Base-by-base conservation (phyloP, 2,797 vertebrate species). In the Mallotus villosus region DNA sequence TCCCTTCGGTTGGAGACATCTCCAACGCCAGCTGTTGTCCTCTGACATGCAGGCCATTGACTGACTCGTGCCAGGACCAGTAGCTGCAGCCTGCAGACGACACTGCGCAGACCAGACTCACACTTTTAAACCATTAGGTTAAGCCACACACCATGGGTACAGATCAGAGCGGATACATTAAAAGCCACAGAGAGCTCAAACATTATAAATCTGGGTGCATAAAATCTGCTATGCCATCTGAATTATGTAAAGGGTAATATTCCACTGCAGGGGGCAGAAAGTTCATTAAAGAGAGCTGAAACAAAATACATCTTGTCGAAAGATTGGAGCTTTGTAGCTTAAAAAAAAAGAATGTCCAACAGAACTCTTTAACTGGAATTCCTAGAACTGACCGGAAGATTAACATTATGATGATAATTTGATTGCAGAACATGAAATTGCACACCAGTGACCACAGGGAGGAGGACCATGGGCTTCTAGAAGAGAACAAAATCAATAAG, bases 201-300 rank as follows among this genome's bases (percentile, higher is more conserved):
- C 22, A 58, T 37, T 62, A 59, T 29, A 76, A 76, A 72, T 75
- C 75, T 66, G 71, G 25, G 72, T 25, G 1, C 41, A 73, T 84
- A 61, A 71, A 82, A 76, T 80, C 79, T n/a, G 51, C 51, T 55
- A n/a, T 67, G 8, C 64, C 70, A 21, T 41, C 53, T 49, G 78
- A 21, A 68, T 90, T 90, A 88, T 66, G 84, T 69, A 90, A 89
- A 71, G 74, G 25, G 80, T 81, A 83, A 85, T 82, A 73, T 78
- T 71, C 83, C 66, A 83, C 37, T 78, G 68, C 67, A 63, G 57
- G 62, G 37, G 32, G 72, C 34, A 46, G 1, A 53, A 51, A 69
- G 61, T 68, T 77, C 77, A 70, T 11, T 1, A 49, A 72, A 46
- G 46, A 68, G 19, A 59, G 19, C 32, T 9, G 34, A 29, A 51